Evolutionary conservation across 1,140 invertebrate species (phyloP), one percentile per base, ranked within the genome.

Genomic region (Heliconius eleuchia): DNA sequence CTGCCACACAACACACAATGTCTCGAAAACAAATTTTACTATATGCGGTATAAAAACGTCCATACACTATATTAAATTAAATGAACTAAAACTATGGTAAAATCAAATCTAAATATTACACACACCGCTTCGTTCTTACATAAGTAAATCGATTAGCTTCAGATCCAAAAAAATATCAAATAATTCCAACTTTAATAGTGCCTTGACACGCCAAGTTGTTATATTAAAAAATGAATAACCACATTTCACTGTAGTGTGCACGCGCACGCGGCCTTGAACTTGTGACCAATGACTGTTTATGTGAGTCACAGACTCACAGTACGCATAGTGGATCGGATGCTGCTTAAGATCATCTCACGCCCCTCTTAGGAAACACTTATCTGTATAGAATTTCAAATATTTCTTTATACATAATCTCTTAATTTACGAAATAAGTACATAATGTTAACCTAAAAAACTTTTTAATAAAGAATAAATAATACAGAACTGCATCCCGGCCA

Each of bases 191-290:
- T 66, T 66, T 66, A 66, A 66, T 66, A 66, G 60, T 66, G 60
- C 27, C 4, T 27, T 66, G 27, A 30, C 60, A 66, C 60, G 60
- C 60, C 0, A 66, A 66, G 27, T 30, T 30, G 4, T 16, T 66
- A 30, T 66, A 66, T 60, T 34, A 77, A 81, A 50, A 71, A 73
- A 66, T 70, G 27, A 55, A 66, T 52, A 52, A 52, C 50, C 18
- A 52, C 50, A 52, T 52, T 52, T 52, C 50, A 19, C 18, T 7
- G 18, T 16, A 66, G 13, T 73, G 80, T 52, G 66, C 76, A 84
- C 57, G 76, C 78, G 76, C 80, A 37, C 42, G 50, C 39, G 78
- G 79, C 87, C 87, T 87, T 88, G 86, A 88, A 87, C 87, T 82
- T 80, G 73, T 75, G 84, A 88, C 83, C 83, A 76, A 73, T 60